Base-by-base conservation (phyloP, 2,888 invertebrate genomes). In the Drosophila macrospina region DNA sequence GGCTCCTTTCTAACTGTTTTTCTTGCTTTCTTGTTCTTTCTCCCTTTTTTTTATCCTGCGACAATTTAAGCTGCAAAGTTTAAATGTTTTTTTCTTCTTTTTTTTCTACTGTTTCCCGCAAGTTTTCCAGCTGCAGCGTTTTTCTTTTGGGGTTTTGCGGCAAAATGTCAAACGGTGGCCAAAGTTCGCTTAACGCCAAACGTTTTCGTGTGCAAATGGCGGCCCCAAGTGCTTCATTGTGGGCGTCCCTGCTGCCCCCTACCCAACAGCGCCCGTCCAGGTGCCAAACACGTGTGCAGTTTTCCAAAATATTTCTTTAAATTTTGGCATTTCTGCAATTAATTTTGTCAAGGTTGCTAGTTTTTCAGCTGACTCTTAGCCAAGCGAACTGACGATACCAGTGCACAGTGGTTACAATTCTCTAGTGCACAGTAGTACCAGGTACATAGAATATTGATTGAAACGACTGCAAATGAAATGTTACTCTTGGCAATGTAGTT, bases 161-260 rank as follows among this genome's bases (percentile, higher is more conserved):
- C 74, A 79, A 86, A 86, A 86, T 88, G 86, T 84, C 86, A 86
- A 86, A 86, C 81, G 79, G 77, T 74, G 88, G 85, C 75, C 83
- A 84, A 86, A 86, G 81, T 81, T 80, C 76, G 71, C 74, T 78
- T 78, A 66, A 69, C 78, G 64, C 76, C 64, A 78, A 80, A 60
- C 67, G 65, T 68, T 76, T 78, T 81, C 69, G 71, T 75, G 80
- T 82, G 82, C 86, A 80, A 86, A 82, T 83, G 77, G 86, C 78
- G 60, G 69, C 57, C 74, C 62, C 76, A 69, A 64, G 61, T 64
- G 74, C 59, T 80, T 80, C 56, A 26, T 44, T 11, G 36, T 60
- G 36, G 48, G 42, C 15, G 39, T 16, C 30, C 15, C 13, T 32
- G 13, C 24, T 28, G 6, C 57, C 10, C 6, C 13, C 30, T 4